These are phyloP conservation scores for Salvelinus fontinalis DNA, from an alignment of 2,113 vertebrate genomes.

Conservation along the genomic window DNA sequence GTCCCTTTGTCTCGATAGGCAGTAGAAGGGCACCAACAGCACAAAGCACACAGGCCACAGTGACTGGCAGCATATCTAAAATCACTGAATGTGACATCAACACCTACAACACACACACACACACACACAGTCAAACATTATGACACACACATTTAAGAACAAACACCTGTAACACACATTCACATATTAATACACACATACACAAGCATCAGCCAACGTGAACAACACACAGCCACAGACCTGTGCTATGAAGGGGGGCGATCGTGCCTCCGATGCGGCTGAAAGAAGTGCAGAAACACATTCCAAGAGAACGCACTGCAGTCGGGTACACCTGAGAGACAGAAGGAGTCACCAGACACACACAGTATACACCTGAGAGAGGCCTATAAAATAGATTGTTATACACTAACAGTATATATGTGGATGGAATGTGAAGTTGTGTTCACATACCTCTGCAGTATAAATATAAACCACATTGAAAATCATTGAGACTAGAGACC, in stretches of 20 bases:
- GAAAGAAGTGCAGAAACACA: slow-evolving; percentile 91
- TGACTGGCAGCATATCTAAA: slow-evolving; percentile 82
- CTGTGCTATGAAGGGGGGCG: slow-evolving; percentile 87
- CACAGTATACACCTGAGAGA: background rate
- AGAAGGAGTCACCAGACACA: background rate
- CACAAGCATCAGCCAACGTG: background rate
- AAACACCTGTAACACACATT: background rate
- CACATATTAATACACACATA: background rate
- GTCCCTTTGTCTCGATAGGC: slow-evolving; percentile 90
- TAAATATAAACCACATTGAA: slow-evolving; percentile 97
- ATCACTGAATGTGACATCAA: slow-evolving; percentile 83
- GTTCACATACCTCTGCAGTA: slow-evolving; percentile 85
- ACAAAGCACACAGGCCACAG: slow-evolving; percentile 77
- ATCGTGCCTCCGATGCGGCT: slow-evolving; percentile 93
- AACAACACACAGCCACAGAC: slow-evolving; percentile 32
- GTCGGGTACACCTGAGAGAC: slow-evolving; percentile 89
- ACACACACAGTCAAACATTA: slow-evolving; percentile 8
- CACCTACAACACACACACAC: slow-evolving; percentile 73
- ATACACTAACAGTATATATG: background rate
- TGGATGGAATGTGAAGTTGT: background rate
- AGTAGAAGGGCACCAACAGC: slow-evolving; percentile 80
- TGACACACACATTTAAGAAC: background rate
- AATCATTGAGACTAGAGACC: slow-evolving; percentile 89
- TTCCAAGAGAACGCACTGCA: slow-evolving; percentile 82
- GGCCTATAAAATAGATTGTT: background rate